These are phyloP conservation scores for Drosophila prostipennis DNA, from an alignment of 2,888 invertebrate genomes.

Conservation along the genomic window DNA sequence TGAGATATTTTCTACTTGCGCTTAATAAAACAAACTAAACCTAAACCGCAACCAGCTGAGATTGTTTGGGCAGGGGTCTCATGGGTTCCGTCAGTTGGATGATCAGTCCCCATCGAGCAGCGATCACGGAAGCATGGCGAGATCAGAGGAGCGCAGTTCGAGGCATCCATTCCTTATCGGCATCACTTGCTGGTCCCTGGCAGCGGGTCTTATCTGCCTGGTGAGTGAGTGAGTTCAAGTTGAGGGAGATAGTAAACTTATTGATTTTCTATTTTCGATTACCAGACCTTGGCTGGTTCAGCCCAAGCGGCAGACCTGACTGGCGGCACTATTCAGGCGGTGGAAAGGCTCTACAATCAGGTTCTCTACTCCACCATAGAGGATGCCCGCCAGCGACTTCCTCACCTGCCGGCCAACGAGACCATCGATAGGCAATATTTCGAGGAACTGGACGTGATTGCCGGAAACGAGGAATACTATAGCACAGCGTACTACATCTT, in stretches of 20 bases:
- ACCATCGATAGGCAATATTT: constrained; percentile 57
- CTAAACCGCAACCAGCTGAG: neutral
- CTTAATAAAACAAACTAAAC: constrained; percentile 38
- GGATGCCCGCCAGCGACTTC: constrained; percentile 19
- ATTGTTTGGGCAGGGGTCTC: constrained; percentile 10
- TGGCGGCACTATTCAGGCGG: constrained; percentile 32
- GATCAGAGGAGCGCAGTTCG: constrained; percentile 13
- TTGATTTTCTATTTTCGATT: constrained; percentile 13
- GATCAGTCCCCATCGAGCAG: constrained; percentile 46
- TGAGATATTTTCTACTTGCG: constrained; percentile 42
- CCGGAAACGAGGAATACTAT: constrained; percentile 48
- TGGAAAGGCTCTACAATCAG: constrained; percentile 57
- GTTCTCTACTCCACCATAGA: constrained; percentile 48
- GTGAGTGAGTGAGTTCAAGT: constrained; percentile 39
- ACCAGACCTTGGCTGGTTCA: constrained; percentile 36
- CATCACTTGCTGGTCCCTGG: constrained; percentile 12
- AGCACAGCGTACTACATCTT: constrained; percentile 60
- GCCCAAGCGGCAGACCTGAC: neutral
- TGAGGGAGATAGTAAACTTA: constrained; percentile 1
- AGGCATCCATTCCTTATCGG: constrained; percentile 45
- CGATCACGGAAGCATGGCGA: constrained; percentile 41
- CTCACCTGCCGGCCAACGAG: constrained; percentile 31
- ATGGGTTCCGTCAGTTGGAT: neutral
- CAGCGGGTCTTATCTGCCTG: constrained; percentile 48
- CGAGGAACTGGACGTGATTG: constrained; percentile 40